A percentile compares a stretch with the other conserved stretches of the same genome.
Conservation (phyloP, 2,113 vertebrate genomes). For the Dasypus novemcinctus region DNA sequence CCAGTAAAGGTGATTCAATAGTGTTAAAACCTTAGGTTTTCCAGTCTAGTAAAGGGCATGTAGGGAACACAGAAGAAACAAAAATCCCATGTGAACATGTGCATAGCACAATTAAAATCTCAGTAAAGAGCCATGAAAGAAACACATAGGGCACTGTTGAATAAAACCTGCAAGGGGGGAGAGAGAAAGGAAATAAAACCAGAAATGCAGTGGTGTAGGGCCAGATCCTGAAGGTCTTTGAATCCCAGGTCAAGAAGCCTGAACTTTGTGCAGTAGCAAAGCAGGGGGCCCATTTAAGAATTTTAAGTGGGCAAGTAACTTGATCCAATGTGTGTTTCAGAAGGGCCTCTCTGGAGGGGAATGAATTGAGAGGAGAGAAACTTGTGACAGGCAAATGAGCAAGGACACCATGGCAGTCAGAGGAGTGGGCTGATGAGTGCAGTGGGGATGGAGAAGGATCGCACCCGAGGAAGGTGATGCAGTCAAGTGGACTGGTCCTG, state of each 20-base stretch:
- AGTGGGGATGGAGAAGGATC: not conserved
- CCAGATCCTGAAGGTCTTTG: not conserved
- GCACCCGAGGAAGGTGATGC: not conserved
- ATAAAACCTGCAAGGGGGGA: not conserved
- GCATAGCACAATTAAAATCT: not conserved
- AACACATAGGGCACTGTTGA: not conserved
- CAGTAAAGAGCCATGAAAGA: not conserved
- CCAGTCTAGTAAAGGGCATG: not conserved
- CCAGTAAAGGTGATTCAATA: not conserved
- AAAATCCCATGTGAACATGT: not conserved
- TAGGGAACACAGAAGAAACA: not conserved
- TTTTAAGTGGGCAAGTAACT: slow-evolving; percentile 54
- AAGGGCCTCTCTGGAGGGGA: not conserved
- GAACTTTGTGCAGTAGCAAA: not conserved
- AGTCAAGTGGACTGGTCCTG: not conserved
- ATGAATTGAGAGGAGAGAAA: not conserved
- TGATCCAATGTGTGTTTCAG: slow-evolving; percentile 31
- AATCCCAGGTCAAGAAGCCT: slow-evolving; percentile 34
- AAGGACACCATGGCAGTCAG: not conserved
- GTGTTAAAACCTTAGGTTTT: not conserved
- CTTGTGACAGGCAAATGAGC: not conserved
- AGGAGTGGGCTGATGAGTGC: too few relatives aligned
- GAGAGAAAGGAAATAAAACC: not conserved
- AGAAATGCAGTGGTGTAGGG: not conserved
- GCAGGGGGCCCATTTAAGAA: slow-evolving; percentile 46